These are phyloP conservation scores for Malurus splendens DNA, from an alignment of 2,797 vertebrate species.

Conservation along the genomic window DNA sequence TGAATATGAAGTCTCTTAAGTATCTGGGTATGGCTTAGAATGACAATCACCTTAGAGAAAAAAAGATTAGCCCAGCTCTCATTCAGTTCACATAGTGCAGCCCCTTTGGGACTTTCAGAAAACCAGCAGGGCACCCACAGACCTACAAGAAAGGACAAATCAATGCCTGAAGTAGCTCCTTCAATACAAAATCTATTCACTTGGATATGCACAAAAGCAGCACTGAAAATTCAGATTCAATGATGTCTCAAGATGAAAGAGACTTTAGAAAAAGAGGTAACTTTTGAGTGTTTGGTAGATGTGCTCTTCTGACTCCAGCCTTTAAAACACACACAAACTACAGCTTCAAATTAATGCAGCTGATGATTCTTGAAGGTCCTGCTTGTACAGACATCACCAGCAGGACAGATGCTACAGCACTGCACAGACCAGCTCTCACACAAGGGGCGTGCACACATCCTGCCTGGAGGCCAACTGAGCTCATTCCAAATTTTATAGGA, in stretches of 20 bases:
- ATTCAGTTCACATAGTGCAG: not conserved
- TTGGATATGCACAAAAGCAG: not conserved
- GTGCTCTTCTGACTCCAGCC: not conserved
- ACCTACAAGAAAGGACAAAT: not conserved
- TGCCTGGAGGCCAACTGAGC: not conserved
- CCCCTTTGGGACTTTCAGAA: not conserved
- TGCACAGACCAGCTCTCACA: not conserved
- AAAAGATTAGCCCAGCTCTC: not conserved
- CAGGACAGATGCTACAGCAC: not conserved
- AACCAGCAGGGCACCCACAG: not conserved
- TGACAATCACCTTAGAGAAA: not conserved
- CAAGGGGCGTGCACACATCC: not conserved
- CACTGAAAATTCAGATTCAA: not conserved
- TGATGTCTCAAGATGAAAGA: not conserved
- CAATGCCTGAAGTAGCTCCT: not conserved
- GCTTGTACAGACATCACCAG: not conserved
- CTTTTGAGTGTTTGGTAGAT: not conserved
- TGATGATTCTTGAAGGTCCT: not conserved
- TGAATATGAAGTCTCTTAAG: not conserved
- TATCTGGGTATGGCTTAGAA: not conserved
- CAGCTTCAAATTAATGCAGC: not conserved
- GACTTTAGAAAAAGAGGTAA: not conserved
- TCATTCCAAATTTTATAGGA: not conserved
- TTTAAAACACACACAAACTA: not conserved
- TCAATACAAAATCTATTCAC: not conserved